Evolutionary conservation across 1,140 invertebrate genomes (phyloP).

Genomic region (Yoshiicerus persimilis): DNA sequence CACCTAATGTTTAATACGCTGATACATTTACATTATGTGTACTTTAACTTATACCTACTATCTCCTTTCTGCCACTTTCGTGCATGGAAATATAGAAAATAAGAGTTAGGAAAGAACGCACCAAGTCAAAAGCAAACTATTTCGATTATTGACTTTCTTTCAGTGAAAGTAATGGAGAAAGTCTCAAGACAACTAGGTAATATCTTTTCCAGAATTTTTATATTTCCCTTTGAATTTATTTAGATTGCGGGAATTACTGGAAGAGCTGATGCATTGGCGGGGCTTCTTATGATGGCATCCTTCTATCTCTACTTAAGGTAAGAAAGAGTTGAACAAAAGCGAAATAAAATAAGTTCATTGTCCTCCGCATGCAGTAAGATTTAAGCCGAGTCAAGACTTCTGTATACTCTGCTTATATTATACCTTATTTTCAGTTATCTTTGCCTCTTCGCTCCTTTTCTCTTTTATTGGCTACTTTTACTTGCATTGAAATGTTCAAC

Average conservation of each 20-base stretch:
- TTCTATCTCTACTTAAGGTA: constrained; percentile 78
- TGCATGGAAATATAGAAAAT: not conserved
- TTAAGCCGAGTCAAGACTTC: not conserved
- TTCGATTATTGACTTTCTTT: not conserved
- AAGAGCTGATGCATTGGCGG: constrained; percentile 78
- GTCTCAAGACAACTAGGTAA: not conserved
- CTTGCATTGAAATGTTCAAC: not conserved
- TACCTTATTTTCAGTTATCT: not conserved
- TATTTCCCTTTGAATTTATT: constrained; percentile 39
- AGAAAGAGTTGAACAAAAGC: constrained; percentile 51
- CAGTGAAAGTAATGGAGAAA: not conserved
- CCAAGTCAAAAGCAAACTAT: not conserved
- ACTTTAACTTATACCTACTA: not conserved
- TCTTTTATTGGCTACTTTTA: not conserved
- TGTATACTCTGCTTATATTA: not conserved
- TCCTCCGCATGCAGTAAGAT: not conserved
- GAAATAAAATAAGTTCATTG: not conserved
- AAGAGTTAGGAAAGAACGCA: not conserved
- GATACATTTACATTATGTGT: not conserved
- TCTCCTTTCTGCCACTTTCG: not conserved
- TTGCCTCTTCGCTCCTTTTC: not conserved
- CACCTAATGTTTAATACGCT: not conserved
- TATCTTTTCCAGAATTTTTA: not conserved
- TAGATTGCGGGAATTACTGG: constrained; percentile 79
- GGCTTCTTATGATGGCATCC: constrained; percentile 78